Percentiles rank a stretch among this genome's conserved stretches.
These are phyloP conservation scores for Rhincodon typus DNA, from an alignment of 2,797 vertebrate species.

Conservation along the genomic window DNA sequence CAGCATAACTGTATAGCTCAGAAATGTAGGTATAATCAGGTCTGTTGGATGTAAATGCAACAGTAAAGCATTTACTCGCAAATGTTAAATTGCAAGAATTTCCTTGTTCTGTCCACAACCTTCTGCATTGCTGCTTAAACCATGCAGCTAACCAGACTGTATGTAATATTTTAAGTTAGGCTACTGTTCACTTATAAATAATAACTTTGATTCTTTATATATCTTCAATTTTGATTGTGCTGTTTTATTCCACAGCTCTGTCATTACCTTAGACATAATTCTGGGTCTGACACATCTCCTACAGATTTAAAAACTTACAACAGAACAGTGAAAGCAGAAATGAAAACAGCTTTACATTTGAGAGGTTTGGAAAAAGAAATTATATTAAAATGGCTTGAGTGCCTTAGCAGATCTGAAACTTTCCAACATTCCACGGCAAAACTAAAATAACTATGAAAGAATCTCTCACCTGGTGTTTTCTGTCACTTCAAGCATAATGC, in stretches of 20 bases:
- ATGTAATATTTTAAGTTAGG: neutral
- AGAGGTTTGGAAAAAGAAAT: neutral
- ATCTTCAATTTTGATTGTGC: neutral
- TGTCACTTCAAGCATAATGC: slow-evolving; percentile 1
- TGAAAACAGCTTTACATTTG: neutral
- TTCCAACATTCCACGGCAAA: slow-evolving; percentile 13
- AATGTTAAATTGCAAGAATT: neutral
- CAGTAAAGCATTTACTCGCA: neutral
- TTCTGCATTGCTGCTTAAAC: neutral
- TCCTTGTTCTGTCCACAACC: neutral
- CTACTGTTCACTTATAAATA: neutral
- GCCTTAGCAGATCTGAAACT: neutral
- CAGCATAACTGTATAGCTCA: neutral
- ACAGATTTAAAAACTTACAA: slow-evolving; percentile 6
- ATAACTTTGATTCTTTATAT: neutral
- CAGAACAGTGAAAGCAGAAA: neutral
- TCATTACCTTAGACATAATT: neutral
- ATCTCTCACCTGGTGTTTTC: slow-evolving; percentile 15
- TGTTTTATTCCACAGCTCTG: neutral
- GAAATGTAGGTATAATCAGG: neutral
- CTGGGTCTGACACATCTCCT: neutral
- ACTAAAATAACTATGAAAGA: neutral
- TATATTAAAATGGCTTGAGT: neutral
- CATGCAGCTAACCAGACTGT: neutral
- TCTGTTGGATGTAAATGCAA: no score